Evolutionary conservation across 2,888 invertebrate species (phyloP).

Genomic region (Augiades crinisus): DNA sequence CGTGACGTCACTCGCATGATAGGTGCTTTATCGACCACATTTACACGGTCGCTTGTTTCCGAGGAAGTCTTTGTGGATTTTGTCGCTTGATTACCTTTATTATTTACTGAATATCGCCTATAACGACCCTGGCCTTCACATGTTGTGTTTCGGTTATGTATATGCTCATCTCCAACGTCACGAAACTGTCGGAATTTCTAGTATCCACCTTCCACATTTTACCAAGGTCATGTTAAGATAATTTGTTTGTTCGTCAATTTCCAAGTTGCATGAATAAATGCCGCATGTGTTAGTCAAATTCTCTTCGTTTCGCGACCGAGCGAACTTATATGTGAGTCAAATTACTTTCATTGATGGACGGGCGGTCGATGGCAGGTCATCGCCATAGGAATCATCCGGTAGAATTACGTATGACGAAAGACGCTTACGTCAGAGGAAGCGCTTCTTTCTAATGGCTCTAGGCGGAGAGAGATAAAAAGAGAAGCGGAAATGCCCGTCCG

Average conservation of each 20-base stretch:
- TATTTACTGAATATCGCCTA: background rate
- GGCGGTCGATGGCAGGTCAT: slow-evolving; percentile 33
- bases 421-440: slow-evolving; percentile 58
- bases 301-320: slow-evolving; percentile 24
- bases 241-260: background rate
- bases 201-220: background rate
- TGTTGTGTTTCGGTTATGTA: background rate
- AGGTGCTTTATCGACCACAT: slow-evolving; percentile 56
- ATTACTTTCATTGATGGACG: slow-evolving; percentile 40
- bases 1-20: slow-evolving; percentile 67
- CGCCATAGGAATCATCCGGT: slow-evolving; percentile 42
- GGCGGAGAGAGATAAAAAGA: slow-evolving; percentile 50
- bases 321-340: slow-evolving; percentile 40
- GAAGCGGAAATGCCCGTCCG: slow-evolving; percentile 73
- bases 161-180: background rate
- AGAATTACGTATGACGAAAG: slow-evolving; percentile 52
- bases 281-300: background rate
- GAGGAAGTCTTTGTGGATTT: slow-evolving; percentile 24
- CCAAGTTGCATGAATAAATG: background rate
- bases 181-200: background rate
- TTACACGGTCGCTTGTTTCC: slow-evolving; percentile 29
- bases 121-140: background rate
- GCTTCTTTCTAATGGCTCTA: slow-evolving; percentile 33
- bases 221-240: slow-evolving; percentile 23
- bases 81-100: slow-evolving; percentile 12